Evolutionary conservation across 2,113 vertebrate genomes (phyloP).

Genomic region (Axis porcinus): DNA sequence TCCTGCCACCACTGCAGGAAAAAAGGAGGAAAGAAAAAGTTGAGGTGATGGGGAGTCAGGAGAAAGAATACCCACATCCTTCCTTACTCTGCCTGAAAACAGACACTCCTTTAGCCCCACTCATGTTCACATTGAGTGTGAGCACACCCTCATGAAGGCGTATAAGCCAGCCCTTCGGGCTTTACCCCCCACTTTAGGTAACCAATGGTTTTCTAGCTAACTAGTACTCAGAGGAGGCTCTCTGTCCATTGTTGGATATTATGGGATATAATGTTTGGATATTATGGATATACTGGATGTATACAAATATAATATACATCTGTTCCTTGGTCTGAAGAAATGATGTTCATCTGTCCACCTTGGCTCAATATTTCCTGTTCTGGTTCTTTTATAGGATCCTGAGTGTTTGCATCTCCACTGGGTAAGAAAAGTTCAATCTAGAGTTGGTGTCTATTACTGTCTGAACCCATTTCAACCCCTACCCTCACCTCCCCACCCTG

Average conservation of each 20-base stretch:
- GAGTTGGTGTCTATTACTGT: not conserved
- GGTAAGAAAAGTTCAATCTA: not conserved
- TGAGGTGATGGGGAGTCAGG: not conserved
- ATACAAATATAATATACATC: not conserved
- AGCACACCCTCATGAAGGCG: fast-evolving
- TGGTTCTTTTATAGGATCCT: not conserved
- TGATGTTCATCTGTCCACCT: not conserved
- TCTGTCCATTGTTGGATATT: not conserved
- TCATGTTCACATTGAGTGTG: not conserved
- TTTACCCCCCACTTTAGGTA: not conserved
- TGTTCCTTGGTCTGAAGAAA: not conserved
- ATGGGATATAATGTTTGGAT: not conserved
- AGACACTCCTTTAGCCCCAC: not conserved
- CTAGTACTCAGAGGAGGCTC: not conserved
- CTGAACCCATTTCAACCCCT: not conserved
- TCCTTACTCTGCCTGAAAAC: not conserved
- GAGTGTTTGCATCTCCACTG: not conserved
- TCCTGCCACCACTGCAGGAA: not conserved
- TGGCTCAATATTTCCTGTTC: not conserved
- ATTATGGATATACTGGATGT: not conserved
- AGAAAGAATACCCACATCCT: not conserved
- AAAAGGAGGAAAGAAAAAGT: not conserved
- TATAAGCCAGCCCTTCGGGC: not conserved
- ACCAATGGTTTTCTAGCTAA: not conserved
- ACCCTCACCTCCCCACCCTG: not conserved